Base-by-base conservation (phyloP, 2,888 invertebrate genomes). In the Nipponacmea schrenckii region DNA sequence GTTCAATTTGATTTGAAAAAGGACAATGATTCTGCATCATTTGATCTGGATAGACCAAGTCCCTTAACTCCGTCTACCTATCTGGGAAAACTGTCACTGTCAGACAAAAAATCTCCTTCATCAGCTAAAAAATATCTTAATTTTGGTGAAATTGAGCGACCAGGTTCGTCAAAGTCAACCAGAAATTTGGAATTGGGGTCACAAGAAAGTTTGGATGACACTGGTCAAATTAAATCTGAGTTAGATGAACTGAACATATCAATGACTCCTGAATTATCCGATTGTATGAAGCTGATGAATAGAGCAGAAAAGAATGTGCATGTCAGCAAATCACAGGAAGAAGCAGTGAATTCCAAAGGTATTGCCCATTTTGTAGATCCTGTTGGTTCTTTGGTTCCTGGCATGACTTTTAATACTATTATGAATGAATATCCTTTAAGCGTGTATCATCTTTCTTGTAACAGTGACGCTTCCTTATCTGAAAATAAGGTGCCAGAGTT, bases 231-330 rank as follows among this genome's bases (percentile, higher is more conserved):
- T 24, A 77, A 84, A 67, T 80, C 76, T 65, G 83, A 85, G 67
- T 72, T 82, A 5, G 81, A 80, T 75, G 83, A 83, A 64, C 71
- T 84, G 26, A 81, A 86, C 71, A 81, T 84, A 44, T 84, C 85
- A 12, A 72, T 87, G 68, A 86, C 85, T 7, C 84, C 86, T 27
- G 88, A 87, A 67, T 80, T 87, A 39, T 83, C 80, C 12, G 88
- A 88, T 70, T 88, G 88, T 72, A 81, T 88, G 78, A 83, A 83
- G 74, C 76, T 88, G 31, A 76, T 88, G 64, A 83, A 85, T 72
- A 76, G 81, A 64, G 87, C 87, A 15, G 87, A 88, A 74, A 84
- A 81, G 75, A 87, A 86, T 48, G 80, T 86, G 31, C 76, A 79
- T 44, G 68, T 72, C 39, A 65, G 71, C 10, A 75, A 66, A 10